Conservation (phyloP, 1,140 invertebrate species). For the Aphidius ervi region DNA sequence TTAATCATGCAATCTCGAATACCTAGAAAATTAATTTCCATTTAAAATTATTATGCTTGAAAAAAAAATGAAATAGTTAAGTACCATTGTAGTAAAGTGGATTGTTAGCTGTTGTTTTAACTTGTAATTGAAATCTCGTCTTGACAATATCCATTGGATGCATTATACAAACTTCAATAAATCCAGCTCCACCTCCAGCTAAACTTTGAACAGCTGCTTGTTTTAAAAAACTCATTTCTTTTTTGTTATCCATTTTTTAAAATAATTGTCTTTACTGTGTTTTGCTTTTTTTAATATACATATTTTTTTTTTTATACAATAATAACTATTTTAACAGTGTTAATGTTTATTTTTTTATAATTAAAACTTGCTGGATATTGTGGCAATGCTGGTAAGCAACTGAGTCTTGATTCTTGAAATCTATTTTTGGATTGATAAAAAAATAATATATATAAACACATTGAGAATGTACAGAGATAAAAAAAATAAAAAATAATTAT, state of each 20-base stretch:
- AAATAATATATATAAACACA: too few species aligned
- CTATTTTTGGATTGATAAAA: too few species aligned
- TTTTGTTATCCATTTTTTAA: constrained; percentile 5
- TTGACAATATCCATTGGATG: constrained; percentile 91
- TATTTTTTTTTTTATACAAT: background rate
- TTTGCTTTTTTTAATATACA: background rate
- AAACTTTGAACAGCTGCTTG: constrained; percentile 78
- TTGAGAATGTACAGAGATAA: too few species aligned
- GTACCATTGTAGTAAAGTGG: constrained; percentile 55
- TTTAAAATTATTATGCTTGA: background rate
- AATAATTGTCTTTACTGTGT: constrained; percentile 1
- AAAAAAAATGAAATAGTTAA: constrained; percentile 13
- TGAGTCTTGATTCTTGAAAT: too few species aligned
- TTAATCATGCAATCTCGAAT: constrained; percentile 83
- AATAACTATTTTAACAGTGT: too few species aligned
- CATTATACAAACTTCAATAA: constrained; percentile 93
- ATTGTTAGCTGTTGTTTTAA: constrained; percentile 48
- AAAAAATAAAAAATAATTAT: too few species aligned
- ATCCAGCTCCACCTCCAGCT: constrained; percentile 85
- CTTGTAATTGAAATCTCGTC: constrained; percentile 80
- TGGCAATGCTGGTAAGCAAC: too few species aligned
- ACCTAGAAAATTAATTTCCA: constrained; percentile 48
- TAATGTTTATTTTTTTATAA: too few species aligned
- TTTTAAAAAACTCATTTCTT: constrained; percentile 51
- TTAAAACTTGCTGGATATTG: too few species aligned